Conservation (phyloP, 2,113 vertebrate species). For the Heloderma charlesbogerti region DNA sequence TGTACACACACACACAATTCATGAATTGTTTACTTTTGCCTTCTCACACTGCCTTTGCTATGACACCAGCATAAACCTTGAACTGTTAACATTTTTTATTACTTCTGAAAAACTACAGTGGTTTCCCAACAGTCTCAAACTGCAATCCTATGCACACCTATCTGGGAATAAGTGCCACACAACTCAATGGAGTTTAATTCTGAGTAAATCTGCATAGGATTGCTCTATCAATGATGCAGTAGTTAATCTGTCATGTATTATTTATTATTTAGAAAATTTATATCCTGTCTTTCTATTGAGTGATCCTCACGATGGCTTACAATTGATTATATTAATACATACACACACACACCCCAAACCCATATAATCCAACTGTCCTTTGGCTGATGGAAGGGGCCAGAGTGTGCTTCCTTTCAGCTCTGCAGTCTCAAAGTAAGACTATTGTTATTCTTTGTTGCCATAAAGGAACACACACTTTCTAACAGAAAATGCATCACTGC, state of each 20-base stretch:
- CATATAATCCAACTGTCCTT: background rate
- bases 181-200: background rate
- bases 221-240: background rate
- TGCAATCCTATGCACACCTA: too few species aligned
- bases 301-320: background rate
- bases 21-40: constrained; percentile 3
- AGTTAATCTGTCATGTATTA: background rate
- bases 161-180: background rate
- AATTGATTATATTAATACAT: background rate
- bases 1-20: background rate
- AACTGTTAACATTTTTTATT: background rate
- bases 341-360: background rate
- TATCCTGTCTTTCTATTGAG: background rate
- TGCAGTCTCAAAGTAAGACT: background rate
- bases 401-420: background rate
- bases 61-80: background rate
- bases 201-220: background rate
- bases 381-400: background rate
- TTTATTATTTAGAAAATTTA: background rate
- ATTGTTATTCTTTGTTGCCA: background rate
- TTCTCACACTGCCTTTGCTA: background rate
- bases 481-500: background rate
- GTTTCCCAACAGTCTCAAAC: background rate
- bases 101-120: background rate
- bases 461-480: background rate